Evolutionary conservation across 2,113 vertebrate species (phyloP).

Genomic region (Climacteris rufus): DNA sequence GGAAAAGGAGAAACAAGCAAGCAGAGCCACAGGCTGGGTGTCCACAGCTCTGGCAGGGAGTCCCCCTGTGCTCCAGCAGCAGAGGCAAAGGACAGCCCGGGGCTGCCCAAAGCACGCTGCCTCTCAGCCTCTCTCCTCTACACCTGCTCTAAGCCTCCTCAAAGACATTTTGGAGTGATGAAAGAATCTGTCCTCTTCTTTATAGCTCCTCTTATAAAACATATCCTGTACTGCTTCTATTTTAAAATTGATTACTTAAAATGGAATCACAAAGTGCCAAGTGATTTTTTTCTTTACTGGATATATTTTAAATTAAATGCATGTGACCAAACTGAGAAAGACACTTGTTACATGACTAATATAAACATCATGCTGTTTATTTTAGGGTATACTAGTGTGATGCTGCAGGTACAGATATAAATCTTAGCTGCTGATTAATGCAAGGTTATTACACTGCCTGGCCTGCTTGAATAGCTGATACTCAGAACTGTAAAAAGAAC

Average conservation of each 20-base stretch:
- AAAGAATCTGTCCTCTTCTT: constrained; percentile 53
- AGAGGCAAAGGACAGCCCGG: neutral
- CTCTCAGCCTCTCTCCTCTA: neutral
- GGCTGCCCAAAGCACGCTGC: neutral
- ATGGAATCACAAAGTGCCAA: constrained; percentile 63
- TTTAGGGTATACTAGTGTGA: constrained; percentile 51
- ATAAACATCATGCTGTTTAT: constrained; percentile 59
- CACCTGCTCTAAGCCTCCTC: constrained; percentile 47
- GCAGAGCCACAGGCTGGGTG: fast-evolving
- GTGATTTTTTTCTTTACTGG: constrained; percentile 25
- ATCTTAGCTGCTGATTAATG: constrained; percentile 79
- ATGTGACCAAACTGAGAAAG: constrained; percentile 31
- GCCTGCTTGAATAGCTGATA: constrained; percentile 66
- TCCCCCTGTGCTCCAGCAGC: neutral
- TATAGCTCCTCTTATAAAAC: constrained; percentile 53
- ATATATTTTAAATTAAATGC: constrained; percentile 42
- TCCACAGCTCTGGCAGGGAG: neutral
- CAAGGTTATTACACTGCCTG: constrained; percentile 71
- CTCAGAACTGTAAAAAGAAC: constrained; percentile 73
- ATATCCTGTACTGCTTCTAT: constrained; percentile 59
- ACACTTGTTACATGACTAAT: constrained; percentile 37
- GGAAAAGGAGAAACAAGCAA: neutral
- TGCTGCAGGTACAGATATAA: constrained; percentile 68
- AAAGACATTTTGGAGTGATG: constrained; percentile 42
- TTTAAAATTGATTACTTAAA: constrained; percentile 58